Evolutionary conservation across 2,888 invertebrate species (phyloP), one percentile per base, ranked within the genome.

Genomic region (Zhengitettix transpicula): DNA sequence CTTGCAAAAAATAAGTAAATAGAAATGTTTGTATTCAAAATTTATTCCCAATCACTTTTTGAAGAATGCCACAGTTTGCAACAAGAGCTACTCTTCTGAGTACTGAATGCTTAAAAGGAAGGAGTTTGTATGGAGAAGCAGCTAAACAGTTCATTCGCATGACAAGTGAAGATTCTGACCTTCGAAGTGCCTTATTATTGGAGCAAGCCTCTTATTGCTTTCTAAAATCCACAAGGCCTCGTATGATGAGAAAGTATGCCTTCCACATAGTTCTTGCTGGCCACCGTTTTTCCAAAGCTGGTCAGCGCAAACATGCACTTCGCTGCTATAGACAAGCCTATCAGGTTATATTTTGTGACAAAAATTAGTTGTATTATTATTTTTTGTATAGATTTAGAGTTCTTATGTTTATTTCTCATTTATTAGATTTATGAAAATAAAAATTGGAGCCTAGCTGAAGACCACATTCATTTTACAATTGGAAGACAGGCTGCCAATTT

Each of bases 231-330:
- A 77, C 81, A 15, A 77, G 81, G 65, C 82, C 83, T 41, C 80
- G 79, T 58, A 87, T 92, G 87, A 81, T 87, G 65, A 79, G 96
- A 58, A 97, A 97, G 73, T 96, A 93, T 72, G 91, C 96, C 15
- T 95, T 98, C 73, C 95, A 98, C 70, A 89, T 94, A 79, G 95
- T 98, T 17, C 78, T 99, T 28, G 91, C 98, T 16, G 98, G 98
- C 0, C 95, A 99, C 74, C 79, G 98, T 61, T 97, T 87, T 74
- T 91, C 89, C 12, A 94, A 96, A 72, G 89, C 93, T 14, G 90
- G 90, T 0, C 94, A 96, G 73, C 82, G 89, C 64, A 89, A 87
- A 71, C 97, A 97, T 75, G 90, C 95, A 0, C 80, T 95, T 62
- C 78, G 95, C 65, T 91, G 93, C 69, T 97, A 97, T 70, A 85